A percentile compares a stretch with the other conserved stretches of the same genome.
Conservation (phyloP, 2,888 invertebrate genomes). For the Nudaria mundana region DNA sequence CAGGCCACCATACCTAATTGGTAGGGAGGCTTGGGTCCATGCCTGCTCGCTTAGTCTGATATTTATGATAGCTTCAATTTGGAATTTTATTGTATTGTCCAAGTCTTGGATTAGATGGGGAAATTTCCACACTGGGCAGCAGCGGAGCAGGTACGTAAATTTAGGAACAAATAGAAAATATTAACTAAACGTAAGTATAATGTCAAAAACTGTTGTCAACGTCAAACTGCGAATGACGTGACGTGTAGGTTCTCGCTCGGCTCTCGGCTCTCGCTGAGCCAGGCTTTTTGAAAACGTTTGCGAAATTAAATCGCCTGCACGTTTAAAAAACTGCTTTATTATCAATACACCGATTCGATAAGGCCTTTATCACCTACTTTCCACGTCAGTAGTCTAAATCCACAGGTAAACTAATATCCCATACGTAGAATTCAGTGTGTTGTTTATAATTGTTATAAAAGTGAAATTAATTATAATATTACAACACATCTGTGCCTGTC, state of each 20-base stretch:
- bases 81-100: too few species aligned
- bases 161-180: neutral
- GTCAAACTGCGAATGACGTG: conserved; percentile 44
- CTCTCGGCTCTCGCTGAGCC: too few species aligned
- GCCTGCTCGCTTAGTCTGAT: too few species aligned
- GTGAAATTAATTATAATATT: conserved; percentile 14
- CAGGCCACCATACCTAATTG: too few species aligned
- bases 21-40: too few species aligned
- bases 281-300: conserved; percentile 54
- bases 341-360: conserved; percentile 58
- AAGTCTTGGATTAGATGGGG: too few species aligned
- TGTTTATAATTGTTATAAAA: conserved; percentile 23
- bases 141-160: too few species aligned
- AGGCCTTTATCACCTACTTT: conserved; percentile 47
- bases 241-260: conserved; percentile 46
- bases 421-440: conserved; percentile 28
- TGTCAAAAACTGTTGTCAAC: conserved; percentile 30
- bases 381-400: conserved; percentile 58
- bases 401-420: conserved; percentile 50
- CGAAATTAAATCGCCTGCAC: conserved; percentile 33
- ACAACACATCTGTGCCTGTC: conserved; percentile 13
- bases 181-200: conserved; percentile 30
- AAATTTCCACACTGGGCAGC: too few species aligned
- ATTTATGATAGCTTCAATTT: too few species aligned
- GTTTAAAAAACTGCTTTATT: conserved; percentile 32